A percentile compares a stretch with the other conserved stretches of the same genome.
Conservation (phyloP, 1,140 invertebrate genomes). For the Drosophila setifemur region DNA sequence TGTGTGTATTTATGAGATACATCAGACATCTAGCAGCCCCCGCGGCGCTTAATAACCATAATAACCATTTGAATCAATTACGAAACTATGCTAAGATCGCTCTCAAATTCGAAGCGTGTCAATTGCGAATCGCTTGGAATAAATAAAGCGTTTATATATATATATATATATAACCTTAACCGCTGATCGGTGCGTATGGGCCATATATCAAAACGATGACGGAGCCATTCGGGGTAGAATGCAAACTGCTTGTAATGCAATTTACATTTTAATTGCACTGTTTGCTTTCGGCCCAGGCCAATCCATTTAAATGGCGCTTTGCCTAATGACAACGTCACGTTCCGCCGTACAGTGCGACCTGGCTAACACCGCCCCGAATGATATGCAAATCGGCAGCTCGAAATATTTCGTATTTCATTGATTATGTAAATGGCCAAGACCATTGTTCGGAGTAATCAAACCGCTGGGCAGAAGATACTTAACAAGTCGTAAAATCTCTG, state of each 20-base stretch:
- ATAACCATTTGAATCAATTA: slow-evolving; percentile 61
- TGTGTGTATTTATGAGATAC: slow-evolving; percentile 39
- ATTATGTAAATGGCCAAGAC: slow-evolving; percentile 20
- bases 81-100: slow-evolving; percentile 50
- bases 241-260: slow-evolving; percentile 68
- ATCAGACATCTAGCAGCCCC: too few relatives aligned
- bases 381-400: slow-evolving; percentile 10
- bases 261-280: slow-evolving; percentile 78
- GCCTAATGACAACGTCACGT: slow-evolving; percentile 73
- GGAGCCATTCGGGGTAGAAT: slow-evolving; percentile 43
- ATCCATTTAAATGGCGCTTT: slow-evolving; percentile 65
- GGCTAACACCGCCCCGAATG: slow-evolving; percentile 5
- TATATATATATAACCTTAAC: slow-evolving; percentile 63
- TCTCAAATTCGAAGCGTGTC: slow-evolving; percentile 49
- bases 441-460: slow-evolving; percentile 15
- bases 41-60: slow-evolving; percentile 27
- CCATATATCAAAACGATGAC: slow-evolving; percentile 62
- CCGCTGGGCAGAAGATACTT: slow-evolving; percentile 12
- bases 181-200: slow-evolving; percentile 58
- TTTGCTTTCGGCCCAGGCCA: slow-evolving; percentile 44
- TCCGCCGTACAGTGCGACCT: slow-evolving; percentile 31
- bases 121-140: slow-evolving; percentile 40
- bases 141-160: slow-evolving; percentile 27
- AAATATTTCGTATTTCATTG: slow-evolving; percentile 14
- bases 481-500: slow-evolving; percentile 28